A percentile compares a stretch with the other conserved stretches of the same genome.
Evolutionary conservation across 2,113 vertebrate species (phyloP).

Genomic region (Protobothrops mucrosquamatus): DNA sequence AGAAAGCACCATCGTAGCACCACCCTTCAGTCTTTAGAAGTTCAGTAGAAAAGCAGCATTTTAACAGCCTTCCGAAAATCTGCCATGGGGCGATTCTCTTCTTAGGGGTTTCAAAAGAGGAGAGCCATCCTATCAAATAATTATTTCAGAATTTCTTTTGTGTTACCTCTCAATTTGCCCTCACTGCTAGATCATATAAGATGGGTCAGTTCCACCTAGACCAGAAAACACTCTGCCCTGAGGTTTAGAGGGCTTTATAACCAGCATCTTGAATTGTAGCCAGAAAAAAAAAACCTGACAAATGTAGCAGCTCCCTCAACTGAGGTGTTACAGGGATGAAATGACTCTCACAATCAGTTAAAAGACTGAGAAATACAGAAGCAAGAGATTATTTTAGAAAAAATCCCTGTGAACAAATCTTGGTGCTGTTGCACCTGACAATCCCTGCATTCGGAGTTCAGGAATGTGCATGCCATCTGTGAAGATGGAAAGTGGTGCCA

Average conservation of each 20-base stretch:
- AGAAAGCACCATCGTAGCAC: not conserved
- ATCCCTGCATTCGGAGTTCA: not conserved
- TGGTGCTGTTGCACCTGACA: not conserved
- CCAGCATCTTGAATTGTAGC: not conserved
- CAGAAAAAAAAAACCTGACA: not conserved
- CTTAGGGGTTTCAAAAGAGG: not conserved
- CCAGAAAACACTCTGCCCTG: not conserved
- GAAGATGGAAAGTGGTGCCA: not conserved
- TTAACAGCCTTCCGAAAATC: not conserved
- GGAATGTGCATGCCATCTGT: not conserved
- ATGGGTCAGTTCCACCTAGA: not conserved
- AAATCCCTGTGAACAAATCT: not conserved
- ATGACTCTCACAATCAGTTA: not conserved
- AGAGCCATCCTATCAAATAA: not conserved
- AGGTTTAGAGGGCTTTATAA: not conserved
- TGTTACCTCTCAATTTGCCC: not conserved
- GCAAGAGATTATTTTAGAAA: not conserved
- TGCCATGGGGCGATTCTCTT: not conserved
- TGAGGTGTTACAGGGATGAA: not conserved
- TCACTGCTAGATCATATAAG: not conserved
- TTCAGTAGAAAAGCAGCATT: not conserved
- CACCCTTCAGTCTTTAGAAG: not conserved
- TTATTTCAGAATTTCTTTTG: not conserved
- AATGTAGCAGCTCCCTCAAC: not conserved
- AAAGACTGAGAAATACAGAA: not conserved